Evolutionary conservation across 2,113 vertebrate genomes (phyloP).

Genomic region (Eurystomus gularis): DNA sequence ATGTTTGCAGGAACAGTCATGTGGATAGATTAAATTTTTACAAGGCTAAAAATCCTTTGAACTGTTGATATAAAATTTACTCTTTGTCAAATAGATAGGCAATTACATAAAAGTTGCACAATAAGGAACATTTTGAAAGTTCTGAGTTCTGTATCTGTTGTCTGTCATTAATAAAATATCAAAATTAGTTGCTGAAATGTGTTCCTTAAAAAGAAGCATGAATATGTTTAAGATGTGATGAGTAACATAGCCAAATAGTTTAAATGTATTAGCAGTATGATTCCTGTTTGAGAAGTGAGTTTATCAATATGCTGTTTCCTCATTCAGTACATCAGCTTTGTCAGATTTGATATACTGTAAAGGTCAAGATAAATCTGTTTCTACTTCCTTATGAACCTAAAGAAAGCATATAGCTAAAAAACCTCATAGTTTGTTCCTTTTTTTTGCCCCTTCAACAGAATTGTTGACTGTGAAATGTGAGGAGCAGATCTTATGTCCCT

Average conservation of each 20-base stretch:
- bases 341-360: neutral
- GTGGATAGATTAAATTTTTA: slow-evolving; percentile 34
- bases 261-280: neutral
- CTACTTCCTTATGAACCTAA: neutral
- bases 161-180: slow-evolving; percentile 21
- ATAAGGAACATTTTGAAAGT: neutral
- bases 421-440: neutral
- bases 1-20: slow-evolving; percentile 37
- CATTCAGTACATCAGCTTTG: neutral
- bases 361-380: neutral
- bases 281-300: neutral
- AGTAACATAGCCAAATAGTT: neutral
- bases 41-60: slow-evolving; percentile 36
- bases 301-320: neutral
- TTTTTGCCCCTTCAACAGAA: neutral
- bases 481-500: neutral
- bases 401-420: neutral
- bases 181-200: slow-evolving; percentile 30
- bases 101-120: slow-evolving; percentile 23
- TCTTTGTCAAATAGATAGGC: slow-evolving; percentile 2
- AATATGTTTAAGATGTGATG: neutral
- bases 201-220: neutral
- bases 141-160: neutral
- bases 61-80: slow-evolving; percentile 30
- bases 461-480: neutral